Evolutionary conservation across 2,888 invertebrate genomes (phyloP).

Genomic region (Escarpia spicata): DNA sequence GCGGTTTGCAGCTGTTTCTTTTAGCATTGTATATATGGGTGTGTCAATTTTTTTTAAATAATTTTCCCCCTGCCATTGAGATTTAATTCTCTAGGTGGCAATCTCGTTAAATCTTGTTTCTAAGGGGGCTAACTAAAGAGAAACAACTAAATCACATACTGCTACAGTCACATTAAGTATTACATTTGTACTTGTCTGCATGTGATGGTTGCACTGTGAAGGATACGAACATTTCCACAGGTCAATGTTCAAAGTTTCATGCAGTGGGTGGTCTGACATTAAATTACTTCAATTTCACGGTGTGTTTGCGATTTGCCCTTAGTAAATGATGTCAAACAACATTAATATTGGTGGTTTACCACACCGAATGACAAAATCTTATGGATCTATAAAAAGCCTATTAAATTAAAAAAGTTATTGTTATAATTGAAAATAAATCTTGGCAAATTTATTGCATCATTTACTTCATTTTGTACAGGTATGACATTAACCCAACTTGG

Average conservation of each 20-base stretch:
- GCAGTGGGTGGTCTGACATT: background rate
- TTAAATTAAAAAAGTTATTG: background rate
- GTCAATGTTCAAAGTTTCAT: background rate
- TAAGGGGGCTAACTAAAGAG: background rate
- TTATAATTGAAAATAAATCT: background rate
- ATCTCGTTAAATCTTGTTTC: background rate
- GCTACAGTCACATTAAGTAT: background rate
- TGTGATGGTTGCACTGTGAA: background rate
- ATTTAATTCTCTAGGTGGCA: too few species aligned
- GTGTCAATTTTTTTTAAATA: too few species aligned
- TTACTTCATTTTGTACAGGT: background rate
- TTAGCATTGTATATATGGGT: background rate
- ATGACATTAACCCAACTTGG: too few species aligned
- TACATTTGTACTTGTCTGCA: background rate
- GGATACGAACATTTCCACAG: background rate
- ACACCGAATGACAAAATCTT: background rate
- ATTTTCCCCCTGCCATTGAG: background rate
- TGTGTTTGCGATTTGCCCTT: background rate
- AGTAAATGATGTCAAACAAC: background rate
- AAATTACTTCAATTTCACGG: background rate
- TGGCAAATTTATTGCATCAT: background rate
- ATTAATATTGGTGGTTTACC: background rate
- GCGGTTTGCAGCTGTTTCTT: background rate
- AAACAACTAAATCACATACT: background rate
- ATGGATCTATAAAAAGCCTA: background rate